Base-by-base conservation (phyloP, 2,113 vertebrate genomes). In the Glaucidium brasilianum region DNA sequence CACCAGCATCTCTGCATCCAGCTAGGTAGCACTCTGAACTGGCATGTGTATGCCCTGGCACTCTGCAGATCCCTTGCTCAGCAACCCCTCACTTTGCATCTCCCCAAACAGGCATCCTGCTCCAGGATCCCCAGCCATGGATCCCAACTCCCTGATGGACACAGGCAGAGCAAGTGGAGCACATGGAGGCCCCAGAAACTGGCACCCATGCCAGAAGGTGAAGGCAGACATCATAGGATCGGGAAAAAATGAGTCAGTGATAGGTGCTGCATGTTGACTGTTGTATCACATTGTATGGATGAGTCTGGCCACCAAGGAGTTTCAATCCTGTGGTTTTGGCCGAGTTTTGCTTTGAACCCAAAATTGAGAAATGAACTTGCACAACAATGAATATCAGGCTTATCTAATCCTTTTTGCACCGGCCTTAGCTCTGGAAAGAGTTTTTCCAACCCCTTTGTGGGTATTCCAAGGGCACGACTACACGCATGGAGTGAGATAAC, bases 401-500 rank as follows among this genome's bases (percentile, higher is more conserved):
- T 77, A 87, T 90, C 77, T 91, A 93, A 89, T 62, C 53, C 76
- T 78, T 80, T 91, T 64, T 91, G 41, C n/a, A n/a, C 23, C 2
- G 1, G 58, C 62, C 62, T 35, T 59, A 90, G 66, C 58, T 69
- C 62, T 82, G 74, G 39, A 64, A 58, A 66, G 45, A 30, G 82
- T 73, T 73, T 92, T 67, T 69, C 35, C 2, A 12, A 35, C 35
- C 21, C 6, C 0, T 71, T 81, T 52, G 52, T 35, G 53, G 60
- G 21, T 90, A 77, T 37, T 86, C 50, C 56, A 47, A 16, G 37
- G 72, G 47, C 64, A 74, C 0, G 0, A 37, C 55, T 90, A 29
- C 30, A 63, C 2, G 2, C 45, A 10, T 22, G 41, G 55, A 82
- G 26, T 79, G 27, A 81, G 37, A 50, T 16, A 59, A 45, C 22